These are phyloP conservation scores for Nomada fucata DNA, from an alignment of 2,888 invertebrate genomes.

Conservation along the genomic window DNA sequence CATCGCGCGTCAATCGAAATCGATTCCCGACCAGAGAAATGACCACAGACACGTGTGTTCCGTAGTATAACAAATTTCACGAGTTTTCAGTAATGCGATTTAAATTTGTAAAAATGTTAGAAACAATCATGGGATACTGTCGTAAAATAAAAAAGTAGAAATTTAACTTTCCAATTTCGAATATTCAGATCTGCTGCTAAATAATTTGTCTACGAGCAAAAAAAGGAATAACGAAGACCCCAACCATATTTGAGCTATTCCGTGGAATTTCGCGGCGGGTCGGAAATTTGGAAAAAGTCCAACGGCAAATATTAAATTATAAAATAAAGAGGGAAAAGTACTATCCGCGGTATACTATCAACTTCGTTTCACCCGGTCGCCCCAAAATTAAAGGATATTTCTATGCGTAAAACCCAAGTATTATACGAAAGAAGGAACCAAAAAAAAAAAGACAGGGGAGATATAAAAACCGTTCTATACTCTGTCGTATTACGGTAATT, in stretches of 20 bases:
- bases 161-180: no score
- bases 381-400: not conserved
- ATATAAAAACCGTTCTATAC: not conserved
- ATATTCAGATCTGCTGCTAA: no score
- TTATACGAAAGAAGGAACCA: not conserved
- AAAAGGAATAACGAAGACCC: not conserved
- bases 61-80: constrained; percentile 10
- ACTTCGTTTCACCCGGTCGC: not conserved
- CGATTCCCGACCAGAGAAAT: constrained; percentile 7
- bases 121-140: no score
- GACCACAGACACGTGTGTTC: not conserved
- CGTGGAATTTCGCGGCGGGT: not conserved
- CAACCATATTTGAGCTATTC: no score
- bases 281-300: not conserved
- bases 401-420: constrained; percentile 2
- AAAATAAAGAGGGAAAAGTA: not conserved
- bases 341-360: not conserved
- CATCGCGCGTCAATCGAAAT: constrained; percentile 14
- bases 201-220: no score
- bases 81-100: not conserved
- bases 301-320: not conserved
- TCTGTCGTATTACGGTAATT: not conserved
- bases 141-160: no score
- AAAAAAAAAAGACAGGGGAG: not conserved
- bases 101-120: no score